A percentile compares a stretch with the other conserved stretches of the same genome.
Conservation (phyloP, 2,888 invertebrate species). For the Drosophila austrosaltans region DNA sequence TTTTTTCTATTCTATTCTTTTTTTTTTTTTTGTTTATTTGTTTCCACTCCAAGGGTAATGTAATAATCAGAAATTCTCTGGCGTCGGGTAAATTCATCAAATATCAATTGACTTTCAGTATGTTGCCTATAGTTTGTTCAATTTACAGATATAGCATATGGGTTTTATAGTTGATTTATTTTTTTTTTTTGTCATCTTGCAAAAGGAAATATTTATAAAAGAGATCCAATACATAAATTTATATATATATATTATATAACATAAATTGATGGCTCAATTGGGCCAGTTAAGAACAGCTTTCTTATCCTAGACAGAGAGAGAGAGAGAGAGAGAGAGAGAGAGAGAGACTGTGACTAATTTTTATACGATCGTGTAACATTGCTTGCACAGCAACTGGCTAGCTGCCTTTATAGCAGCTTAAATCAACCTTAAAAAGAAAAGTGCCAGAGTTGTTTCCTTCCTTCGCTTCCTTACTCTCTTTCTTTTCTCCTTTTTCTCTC, state of each 20-base stretch:
- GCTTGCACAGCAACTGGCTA: too few species aligned
- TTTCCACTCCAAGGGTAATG: conserved; percentile 3
- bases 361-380: too few species aligned
- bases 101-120: conserved; percentile 1
- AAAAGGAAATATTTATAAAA: not conserved
- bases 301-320: too few species aligned
- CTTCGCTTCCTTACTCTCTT: not conserved
- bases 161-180: not conserved
- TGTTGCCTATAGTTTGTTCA: not conserved
- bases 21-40: too few species aligned
- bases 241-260: too few species aligned
- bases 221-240: not conserved
- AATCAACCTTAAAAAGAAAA: too few species aligned
- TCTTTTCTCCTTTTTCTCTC: not conserved
- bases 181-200: too few species aligned
- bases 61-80: conserved; percentile 9
- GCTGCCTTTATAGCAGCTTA: too few species aligned
- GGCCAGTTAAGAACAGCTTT: too few species aligned
- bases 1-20: not conserved
- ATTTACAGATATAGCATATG: not conserved
- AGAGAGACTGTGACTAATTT: too few species aligned
- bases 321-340: too few species aligned
- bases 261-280: too few species aligned
- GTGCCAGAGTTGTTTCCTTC: not conserved
- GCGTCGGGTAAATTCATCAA: conserved; percentile 5